phyloP scores from a whole-genome alignment of 2,797 vertebrate species.

The Gallinago stenura region DNA sequence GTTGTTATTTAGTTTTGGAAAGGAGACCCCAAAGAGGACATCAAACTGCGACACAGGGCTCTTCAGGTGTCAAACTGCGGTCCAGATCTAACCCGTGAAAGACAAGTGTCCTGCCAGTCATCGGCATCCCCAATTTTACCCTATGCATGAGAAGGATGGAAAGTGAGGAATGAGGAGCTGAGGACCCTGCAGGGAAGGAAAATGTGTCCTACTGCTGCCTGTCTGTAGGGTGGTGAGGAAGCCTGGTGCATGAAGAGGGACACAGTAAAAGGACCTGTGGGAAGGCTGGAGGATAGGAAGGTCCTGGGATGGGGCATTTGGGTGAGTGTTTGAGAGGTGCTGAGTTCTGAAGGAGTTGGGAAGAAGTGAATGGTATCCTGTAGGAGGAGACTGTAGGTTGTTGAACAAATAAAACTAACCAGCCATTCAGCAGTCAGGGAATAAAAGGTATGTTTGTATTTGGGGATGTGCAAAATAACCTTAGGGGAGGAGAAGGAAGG shows the following conservation, averaged over 20 bases:
- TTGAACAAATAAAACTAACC: not conserved
- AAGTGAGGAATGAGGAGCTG: not conserved
- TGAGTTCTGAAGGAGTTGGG: not conserved
- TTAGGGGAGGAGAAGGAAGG: not conserved
- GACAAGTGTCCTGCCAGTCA: not conserved
- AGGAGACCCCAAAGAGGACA: not conserved
- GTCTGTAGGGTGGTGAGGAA: not conserved
- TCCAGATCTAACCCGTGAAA: not conserved
- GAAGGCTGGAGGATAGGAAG: not conserved
- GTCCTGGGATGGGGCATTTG: not conserved
- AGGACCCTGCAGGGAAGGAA: not conserved
- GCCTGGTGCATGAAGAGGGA: not conserved
- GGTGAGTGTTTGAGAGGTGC: not conserved
- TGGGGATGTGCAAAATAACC: not conserved
- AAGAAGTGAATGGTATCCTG: not conserved
- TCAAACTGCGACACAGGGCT: not conserved
- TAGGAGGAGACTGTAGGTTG: not conserved
- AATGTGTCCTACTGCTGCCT: not conserved
- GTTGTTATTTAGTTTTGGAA: not conserved
- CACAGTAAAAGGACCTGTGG: not conserved
- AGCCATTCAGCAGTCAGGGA: not conserved
- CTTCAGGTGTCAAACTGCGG: not conserved
- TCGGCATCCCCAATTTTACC: rapidly evolving
- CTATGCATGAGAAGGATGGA: not conserved
- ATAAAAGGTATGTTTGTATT: not conserved